These are phyloP conservation scores for Platycercus adscitus DNA, from an alignment of 2,113 vertebrate genomes.

Conservation along the genomic window DNA sequence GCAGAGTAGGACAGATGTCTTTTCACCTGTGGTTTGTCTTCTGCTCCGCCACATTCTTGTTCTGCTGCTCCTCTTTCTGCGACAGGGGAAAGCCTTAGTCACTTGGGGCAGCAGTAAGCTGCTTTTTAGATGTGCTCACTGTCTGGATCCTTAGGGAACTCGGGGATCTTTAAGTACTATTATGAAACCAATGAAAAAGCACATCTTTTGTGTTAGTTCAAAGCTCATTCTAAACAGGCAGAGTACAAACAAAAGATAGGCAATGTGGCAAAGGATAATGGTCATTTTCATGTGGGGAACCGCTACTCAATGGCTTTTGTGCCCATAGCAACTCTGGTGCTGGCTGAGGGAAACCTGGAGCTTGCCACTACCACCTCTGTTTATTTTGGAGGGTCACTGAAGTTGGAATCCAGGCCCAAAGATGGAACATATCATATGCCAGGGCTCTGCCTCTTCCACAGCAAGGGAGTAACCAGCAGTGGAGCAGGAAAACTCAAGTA, in stretches of 20 bases:
- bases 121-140: accelerated
- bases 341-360: not conserved
- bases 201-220: not conserved
- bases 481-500: not conserved
- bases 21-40: not conserved
- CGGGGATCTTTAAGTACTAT: not conserved
- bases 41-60: not conserved
- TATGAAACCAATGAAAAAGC: not conserved
- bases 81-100: accelerated
- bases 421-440: not conserved
- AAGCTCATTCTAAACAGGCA: not conserved
- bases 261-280: not conserved
- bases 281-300: not conserved
- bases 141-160: accelerated
- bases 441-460: not conserved
- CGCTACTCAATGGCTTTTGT: not conserved
- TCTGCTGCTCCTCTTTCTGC: not conserved
- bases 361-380: not conserved
- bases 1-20: not conserved
- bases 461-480: not conserved
- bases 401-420: not conserved
- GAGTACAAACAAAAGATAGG: not conserved
- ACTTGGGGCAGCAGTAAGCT: not conserved
- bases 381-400: not conserved
- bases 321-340: not conserved